Percentiles rank a stretch among this genome's conserved stretches.
These are phyloP conservation scores for Eleutherodactylus coqui DNA, from an alignment of 2,797 vertebrate species.

Conservation along the genomic window DNA sequence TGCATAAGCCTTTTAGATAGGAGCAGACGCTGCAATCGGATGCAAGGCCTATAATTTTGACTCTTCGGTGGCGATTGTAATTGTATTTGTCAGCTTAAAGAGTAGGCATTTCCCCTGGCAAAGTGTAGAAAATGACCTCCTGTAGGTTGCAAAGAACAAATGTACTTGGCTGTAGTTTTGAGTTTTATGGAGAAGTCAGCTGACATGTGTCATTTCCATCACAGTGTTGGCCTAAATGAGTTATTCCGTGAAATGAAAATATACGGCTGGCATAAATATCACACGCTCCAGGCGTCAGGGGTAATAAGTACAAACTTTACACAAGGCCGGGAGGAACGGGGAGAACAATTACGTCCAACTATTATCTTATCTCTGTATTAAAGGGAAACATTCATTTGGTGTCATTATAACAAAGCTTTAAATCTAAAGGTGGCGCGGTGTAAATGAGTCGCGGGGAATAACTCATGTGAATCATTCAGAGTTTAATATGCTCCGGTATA, in stretches of 20 bases:
- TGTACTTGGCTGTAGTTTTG: constrained; percentile 48
- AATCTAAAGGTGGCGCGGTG: constrained; percentile 72
- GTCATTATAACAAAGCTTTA: constrained; percentile 74
- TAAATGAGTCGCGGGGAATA: constrained; percentile 75
- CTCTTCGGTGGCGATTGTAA: constrained; percentile 43
- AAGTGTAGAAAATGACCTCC: constrained; percentile 53
- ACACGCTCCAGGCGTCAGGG: constrained; percentile 68
- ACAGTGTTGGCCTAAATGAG: constrained; percentile 66
- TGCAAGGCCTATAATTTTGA: constrained; percentile 50
- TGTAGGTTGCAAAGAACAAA: constrained; percentile 52
- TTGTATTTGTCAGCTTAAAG: constrained; percentile 61
- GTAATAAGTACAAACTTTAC: constrained; percentile 69
- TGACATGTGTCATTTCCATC: constrained; percentile 61
- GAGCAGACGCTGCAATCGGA: constrained; percentile 20
- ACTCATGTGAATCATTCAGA: constrained; percentile 73
- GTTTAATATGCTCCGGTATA: constrained; percentile 70
- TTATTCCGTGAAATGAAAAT: constrained; percentile 71
- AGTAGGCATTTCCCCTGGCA: constrained; percentile 55
- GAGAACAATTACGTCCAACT: constrained; percentile 70
- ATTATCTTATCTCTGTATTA: constrained; percentile 72
- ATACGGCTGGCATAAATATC: constrained; percentile 70
- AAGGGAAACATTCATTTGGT: constrained; percentile 74
- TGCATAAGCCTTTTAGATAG: constrained; percentile 44
- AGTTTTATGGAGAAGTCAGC: constrained; percentile 56
- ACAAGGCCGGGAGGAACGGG: constrained; percentile 67